phyloP scores from a whole-genome alignment of 2,888 invertebrate genomes.

The Camponotus fellah region DNA sequence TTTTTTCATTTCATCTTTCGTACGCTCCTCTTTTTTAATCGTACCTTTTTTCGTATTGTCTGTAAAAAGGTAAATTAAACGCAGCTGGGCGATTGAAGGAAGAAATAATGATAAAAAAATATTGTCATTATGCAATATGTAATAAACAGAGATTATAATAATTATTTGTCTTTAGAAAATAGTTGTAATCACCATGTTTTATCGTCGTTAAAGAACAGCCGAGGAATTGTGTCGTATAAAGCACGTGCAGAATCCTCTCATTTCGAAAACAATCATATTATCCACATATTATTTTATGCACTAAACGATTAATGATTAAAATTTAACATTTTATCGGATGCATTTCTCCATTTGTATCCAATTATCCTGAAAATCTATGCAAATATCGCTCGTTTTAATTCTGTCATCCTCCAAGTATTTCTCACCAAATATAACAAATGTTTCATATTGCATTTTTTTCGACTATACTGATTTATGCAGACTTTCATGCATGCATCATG shows the following conservation, averaged over 20 bases:
- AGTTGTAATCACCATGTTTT: background rate
- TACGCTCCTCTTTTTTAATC: background rate
- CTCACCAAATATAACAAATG: background rate
- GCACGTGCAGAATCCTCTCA: background rate
- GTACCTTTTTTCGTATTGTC: background rate
- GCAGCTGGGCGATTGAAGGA: background rate
- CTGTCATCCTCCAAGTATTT: background rate
- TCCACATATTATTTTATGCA: background rate
- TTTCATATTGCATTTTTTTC: background rate
- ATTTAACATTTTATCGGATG: background rate
- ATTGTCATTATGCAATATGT: background rate
- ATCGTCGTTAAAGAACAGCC: background rate
- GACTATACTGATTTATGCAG: conserved; percentile 15
- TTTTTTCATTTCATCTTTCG: background rate
- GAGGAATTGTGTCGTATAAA: background rate
- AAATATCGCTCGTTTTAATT: background rate
- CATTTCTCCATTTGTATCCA: background rate
- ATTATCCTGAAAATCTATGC: background rate
- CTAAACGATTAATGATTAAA: background rate
- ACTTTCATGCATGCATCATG: conserved; percentile 23
- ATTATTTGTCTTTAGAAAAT: background rate
- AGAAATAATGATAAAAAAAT: background rate
- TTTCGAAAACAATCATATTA: background rate
- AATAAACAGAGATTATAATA: background rate
- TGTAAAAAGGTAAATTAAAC: background rate